These are phyloP conservation scores for Bathynomus jamesi DNA, from an alignment of 1,140 invertebrate genomes.

Conservation along the genomic window DNA sequence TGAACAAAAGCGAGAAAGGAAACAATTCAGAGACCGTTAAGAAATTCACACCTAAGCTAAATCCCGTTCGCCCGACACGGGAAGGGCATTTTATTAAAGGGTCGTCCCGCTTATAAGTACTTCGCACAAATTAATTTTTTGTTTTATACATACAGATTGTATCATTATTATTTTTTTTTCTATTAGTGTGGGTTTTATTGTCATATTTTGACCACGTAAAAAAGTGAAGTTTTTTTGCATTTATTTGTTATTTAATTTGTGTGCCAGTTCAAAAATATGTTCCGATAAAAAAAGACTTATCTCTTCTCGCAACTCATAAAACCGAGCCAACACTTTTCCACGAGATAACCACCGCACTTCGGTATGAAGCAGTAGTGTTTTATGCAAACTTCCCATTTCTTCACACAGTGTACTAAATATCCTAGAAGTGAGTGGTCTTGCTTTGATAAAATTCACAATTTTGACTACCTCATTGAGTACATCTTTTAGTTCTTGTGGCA, in stretches of 20 bases:
- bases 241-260: background rate
- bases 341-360: conserved; percentile 6
- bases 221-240: no score
- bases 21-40: no score
- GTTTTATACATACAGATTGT: no score
- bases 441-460: conserved; percentile 39
- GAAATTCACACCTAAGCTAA: no score
- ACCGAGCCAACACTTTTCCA: conserved; percentile 13
- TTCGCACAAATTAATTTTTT: no score
- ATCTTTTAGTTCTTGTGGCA: conserved; percentile 29
- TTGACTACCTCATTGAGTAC: conserved; percentile 30
- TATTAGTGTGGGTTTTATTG: no score
- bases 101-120: no score
- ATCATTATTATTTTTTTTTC: no score
- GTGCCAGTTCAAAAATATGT: background rate
- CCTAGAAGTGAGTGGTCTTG: conserved; percentile 30
- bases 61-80: no score
- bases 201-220: no score
- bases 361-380: background rate
- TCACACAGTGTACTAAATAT: conserved; percentile 32
- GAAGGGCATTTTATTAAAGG: no score
- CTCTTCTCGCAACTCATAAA: conserved; percentile 11
- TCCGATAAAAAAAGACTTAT: background rate
- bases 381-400: conserved; percentile 1
- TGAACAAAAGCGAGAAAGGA: no score